phyloP scores from a whole-genome alignment of 2,797 vertebrate genomes.

The Rhinoraja longicauda region DNA sequence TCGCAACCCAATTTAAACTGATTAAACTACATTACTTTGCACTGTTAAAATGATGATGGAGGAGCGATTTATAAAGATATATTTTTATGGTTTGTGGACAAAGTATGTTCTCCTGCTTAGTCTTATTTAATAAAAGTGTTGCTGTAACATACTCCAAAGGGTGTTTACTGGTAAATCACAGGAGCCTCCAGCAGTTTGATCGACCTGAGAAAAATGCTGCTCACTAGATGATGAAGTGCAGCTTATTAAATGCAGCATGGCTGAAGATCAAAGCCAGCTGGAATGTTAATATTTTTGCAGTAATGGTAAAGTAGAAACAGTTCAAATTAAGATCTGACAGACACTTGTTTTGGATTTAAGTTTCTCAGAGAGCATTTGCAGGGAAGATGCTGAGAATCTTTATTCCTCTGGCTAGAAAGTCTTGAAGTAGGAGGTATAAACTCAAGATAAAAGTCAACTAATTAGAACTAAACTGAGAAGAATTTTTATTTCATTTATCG shows the following conservation, averaged over 20 bases:
- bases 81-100: not conserved
- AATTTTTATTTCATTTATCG: too few relatives aligned
- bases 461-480: too few relatives aligned
- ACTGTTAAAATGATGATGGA: not conserved
- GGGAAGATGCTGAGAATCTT: too few relatives aligned
- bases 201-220: not conserved
- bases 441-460: too few relatives aligned
- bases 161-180: not conserved
- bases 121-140: not conserved
- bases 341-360: not conserved
- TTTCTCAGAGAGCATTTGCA: not conserved
- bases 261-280: constrained; percentile 12
- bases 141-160: not conserved
- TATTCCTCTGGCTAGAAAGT: too few relatives aligned
- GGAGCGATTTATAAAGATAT: not conserved
- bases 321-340: not conserved
- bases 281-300: constrained; percentile 1
- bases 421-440: too few relatives aligned
- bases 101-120: not conserved
- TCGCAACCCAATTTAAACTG: not conserved
- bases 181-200: not conserved
- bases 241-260: not conserved
- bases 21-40: not conserved
- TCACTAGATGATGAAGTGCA: not conserved
- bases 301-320: not conserved